Conservation (phyloP, 1,140 invertebrate species). For the Magallana gigas region DNA sequence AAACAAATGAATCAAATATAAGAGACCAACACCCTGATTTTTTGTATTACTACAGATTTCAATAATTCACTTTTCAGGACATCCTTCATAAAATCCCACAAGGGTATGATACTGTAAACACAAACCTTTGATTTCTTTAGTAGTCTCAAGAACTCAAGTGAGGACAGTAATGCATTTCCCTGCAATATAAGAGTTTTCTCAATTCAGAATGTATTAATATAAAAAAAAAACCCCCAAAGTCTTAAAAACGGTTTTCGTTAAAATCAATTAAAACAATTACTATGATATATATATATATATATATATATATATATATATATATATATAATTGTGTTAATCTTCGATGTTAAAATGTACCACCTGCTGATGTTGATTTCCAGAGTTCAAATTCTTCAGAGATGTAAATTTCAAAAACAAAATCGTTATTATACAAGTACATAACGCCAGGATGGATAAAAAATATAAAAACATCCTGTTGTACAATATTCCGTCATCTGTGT, state of each 20-base stretch:
- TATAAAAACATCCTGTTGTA: constrained; percentile 46
- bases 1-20: too few relatives aligned
- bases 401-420: constrained; percentile 47
- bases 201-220: too few relatives aligned
- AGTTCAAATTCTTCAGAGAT: constrained; percentile 39
- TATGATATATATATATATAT: too few relatives aligned
- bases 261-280: too few relatives aligned
- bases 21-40: too few relatives aligned
- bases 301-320: too few relatives aligned
- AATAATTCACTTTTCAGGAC: too few relatives aligned
- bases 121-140: constrained; percentile 70
- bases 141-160: constrained; percentile 66
- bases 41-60: too few relatives aligned
- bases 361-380: constrained; percentile 22
- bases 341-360: neutral
- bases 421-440: constrained; percentile 36
- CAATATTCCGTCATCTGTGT: constrained; percentile 34
- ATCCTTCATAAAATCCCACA: too few relatives aligned
- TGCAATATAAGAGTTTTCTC: constrained; percentile 52
- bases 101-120: neutral
- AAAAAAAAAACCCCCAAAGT: too few relatives aligned
- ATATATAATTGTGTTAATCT: too few relatives aligned
- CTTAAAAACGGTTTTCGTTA: too few relatives aligned
- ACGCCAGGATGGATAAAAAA: constrained; percentile 39
- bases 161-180: constrained; percentile 62